Base-by-base conservation (phyloP, 2,797 vertebrate species). In the Tapirus indicus region DNA sequence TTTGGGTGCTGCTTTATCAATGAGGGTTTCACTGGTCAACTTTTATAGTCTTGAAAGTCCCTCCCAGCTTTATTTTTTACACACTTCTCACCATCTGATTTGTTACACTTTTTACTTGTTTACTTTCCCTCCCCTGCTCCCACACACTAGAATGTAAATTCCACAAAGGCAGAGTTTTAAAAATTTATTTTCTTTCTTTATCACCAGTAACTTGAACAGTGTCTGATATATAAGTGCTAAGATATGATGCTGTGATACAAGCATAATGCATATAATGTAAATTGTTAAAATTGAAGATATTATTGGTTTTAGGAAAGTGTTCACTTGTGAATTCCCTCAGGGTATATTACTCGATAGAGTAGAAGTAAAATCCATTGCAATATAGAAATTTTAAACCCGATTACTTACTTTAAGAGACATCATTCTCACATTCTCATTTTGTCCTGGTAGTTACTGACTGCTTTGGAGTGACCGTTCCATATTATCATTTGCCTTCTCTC, bases 231-330 rank as follows among this genome's bases (percentile, higher is more conserved):
- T 84, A 44, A 58, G 29, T 83, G 20, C 69, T 96, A 11, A 80
- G 60, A 64, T 85, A 35, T 21, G 58, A 32, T 79, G 32, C 10
- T 66, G 13, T 72, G 56, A 91, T 83, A 77, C 2, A 85, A 66
- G 14, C 52, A 72, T 47, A 94, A 83, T 47, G 10, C 60, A n/a
- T 95, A 35, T 68, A 92, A 58, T 83, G 18, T 58, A 82, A 78
- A 41, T 35, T 56, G 41, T 82, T 89, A 20, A 82, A 90, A 68
- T 56, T 88, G 89, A 79, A 93, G 14, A 64, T 64, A 58, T 5
- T 77, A 9, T 95, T 96, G 69, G 74, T 35, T 72, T 86, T 86
- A 91, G 41, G 79, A 69, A 68, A 95, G 87, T 69, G 72, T 62
- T 93, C 35, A 44, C 5, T 86, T 78, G 20, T 72, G 41, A 66